phyloP scores from a whole-genome alignment of 2,113 vertebrate species.

The Chauna torquata region DNA sequence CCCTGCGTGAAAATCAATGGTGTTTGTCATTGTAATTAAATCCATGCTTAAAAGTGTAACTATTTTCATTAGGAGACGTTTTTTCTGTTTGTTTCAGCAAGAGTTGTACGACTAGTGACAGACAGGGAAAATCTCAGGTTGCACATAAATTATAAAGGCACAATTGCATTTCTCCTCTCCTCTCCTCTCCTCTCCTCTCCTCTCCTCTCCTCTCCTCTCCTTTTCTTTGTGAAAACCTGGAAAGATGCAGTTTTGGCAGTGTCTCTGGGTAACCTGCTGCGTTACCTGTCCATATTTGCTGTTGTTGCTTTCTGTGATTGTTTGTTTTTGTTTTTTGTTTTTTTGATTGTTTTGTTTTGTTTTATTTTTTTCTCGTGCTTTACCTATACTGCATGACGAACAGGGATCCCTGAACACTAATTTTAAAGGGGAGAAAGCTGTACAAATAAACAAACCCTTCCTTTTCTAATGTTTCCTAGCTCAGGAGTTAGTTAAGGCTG shows the following conservation, averaged over 20 bases:
- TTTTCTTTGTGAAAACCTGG: not conserved
- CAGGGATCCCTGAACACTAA: not conserved
- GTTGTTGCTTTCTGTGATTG: not conserved
- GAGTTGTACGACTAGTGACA: not conserved
- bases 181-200: not conserved
- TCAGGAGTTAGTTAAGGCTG: not conserved
- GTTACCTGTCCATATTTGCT: fast-evolving
- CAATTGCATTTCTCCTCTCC: not conserved
- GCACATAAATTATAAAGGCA: not conserved
- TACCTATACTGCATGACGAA: not conserved
- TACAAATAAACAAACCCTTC: not conserved
- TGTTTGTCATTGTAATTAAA: slow-evolving; percentile 21
- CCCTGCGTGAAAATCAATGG: not conserved
- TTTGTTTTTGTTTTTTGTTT: too few relatives aligned
- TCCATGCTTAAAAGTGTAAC: not conserved
- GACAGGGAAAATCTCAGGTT: not conserved
- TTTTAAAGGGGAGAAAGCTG: not conserved
- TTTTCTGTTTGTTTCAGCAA: not conserved
- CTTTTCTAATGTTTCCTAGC: not conserved
- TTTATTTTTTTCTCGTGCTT: not conserved
- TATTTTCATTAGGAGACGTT: not conserved
- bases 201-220: too few relatives aligned
- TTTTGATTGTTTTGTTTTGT: too few relatives aligned
- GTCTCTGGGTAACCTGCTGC: not conserved
- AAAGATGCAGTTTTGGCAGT: not conserved